phyloP scores from a whole-genome alignment of 2,888 invertebrate species.

The Caenorhabditis sp. region DNA sequence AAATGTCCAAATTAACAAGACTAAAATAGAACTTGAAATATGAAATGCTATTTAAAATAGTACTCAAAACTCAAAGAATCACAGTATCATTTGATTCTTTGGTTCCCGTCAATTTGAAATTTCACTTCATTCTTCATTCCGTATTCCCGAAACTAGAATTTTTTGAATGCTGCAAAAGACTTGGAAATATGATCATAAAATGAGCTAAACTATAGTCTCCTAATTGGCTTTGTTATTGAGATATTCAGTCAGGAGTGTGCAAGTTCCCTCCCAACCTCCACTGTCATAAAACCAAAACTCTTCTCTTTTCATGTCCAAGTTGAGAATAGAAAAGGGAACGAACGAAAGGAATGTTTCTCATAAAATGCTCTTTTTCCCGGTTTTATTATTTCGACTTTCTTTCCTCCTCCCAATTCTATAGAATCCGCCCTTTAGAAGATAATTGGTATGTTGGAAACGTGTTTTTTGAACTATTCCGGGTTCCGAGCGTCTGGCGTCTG shows the following conservation, averaged over 20 bases:
- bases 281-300: neutral
- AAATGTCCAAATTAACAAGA: neutral
- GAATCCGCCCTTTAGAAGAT: neutral
- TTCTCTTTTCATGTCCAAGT: neutral
- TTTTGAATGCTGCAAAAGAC: neutral
- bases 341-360: neutral
- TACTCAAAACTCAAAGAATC: too few relatives aligned
- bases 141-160: too few relatives aligned
- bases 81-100: too few relatives aligned
- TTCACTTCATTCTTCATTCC: too few relatives aligned
- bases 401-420: neutral
- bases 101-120: too few relatives aligned
- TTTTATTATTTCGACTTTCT: neutral
- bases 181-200: slow-evolving; percentile 14
- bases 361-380: neutral
- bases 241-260: neutral
- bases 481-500: too few relatives aligned
- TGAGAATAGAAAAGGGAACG: too few relatives aligned
- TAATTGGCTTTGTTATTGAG: slow-evolving; percentile 42
- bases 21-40: neutral
- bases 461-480: slow-evolving; percentile 10
- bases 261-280: too few relatives aligned
- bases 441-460: neutral
- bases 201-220: slow-evolving; percentile 18
- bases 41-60: slow-evolving; percentile 11